phyloP scores from a whole-genome alignment of 2,113 vertebrate genomes.

The Melanostigma gelatinosum region DNA sequence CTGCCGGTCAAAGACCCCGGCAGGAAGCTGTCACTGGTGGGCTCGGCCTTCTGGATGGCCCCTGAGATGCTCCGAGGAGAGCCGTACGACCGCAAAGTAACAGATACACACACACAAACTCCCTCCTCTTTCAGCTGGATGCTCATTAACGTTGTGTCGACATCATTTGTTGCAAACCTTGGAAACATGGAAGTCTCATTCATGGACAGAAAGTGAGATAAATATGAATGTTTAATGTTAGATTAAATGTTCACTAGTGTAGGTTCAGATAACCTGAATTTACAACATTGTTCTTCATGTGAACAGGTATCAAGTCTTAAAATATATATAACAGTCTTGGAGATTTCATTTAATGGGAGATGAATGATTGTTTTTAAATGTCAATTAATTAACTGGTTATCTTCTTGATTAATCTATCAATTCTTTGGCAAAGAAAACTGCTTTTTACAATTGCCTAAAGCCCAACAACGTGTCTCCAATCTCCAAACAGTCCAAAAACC shows the following conservation, averaged over 20 bases:
- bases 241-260: neutral
- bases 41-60: slow-evolving; percentile 93
- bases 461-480: neutral
- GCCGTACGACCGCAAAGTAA: slow-evolving; percentile 89
- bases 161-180: neutral
- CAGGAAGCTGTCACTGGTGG: slow-evolving; percentile 89
- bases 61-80: slow-evolving; percentile 92
- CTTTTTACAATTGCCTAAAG: neutral
- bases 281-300: neutral
- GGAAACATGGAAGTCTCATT: neutral
- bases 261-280: neutral
- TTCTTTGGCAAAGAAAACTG: neutral
- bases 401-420: neutral
- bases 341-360: neutral
- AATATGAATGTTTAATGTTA: too few species aligned
- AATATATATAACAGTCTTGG: neutral
- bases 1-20: slow-evolving; percentile 81
- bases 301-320: neutral
- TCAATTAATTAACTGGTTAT: too few species aligned
- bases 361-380: neutral
- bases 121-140: neutral
- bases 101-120: neutral
- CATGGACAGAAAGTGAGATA: neutral
- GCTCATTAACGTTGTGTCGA: neutral
- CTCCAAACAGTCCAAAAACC: neutral